These are phyloP conservation scores for Oxycera nigricornis DNA, from an alignment of 2,888 invertebrate species.

Conservation along the genomic window DNA sequence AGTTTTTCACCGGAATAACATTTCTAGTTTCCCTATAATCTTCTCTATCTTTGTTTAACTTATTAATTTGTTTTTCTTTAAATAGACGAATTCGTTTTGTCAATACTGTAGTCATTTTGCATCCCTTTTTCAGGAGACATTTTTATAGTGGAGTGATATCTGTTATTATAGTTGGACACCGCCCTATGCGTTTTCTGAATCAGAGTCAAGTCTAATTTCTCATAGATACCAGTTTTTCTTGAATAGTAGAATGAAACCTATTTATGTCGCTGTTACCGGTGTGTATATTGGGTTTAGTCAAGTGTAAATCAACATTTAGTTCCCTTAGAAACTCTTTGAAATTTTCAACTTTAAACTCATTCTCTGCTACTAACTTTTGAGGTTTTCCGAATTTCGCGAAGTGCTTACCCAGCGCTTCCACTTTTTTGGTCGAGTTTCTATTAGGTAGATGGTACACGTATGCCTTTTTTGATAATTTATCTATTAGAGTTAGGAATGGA, in stretches of 20 bases:
- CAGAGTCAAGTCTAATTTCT: neutral
- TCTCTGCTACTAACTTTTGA: constrained; percentile 43
- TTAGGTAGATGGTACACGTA: constrained; percentile 42
- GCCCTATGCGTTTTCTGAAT: neutral
- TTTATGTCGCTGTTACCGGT: neutral
- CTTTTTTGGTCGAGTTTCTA: constrained; percentile 45
- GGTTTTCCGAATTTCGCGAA: constrained; percentile 45
- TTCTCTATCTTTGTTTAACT: neutral
- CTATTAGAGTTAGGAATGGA: constrained; percentile 43
- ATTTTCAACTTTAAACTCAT: constrained; percentile 44
- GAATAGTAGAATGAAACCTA: too few relatives aligned
- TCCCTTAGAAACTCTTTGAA: too few relatives aligned
- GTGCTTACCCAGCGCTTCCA: constrained; percentile 38
- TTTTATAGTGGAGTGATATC: too few relatives aligned
- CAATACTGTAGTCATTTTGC: neutral
- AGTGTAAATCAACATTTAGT: neutral
- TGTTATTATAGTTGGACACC: neutral
- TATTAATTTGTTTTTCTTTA: too few relatives aligned
- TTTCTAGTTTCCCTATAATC: neutral
- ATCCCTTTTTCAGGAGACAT: neutral
- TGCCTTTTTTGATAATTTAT: constrained; percentile 45
- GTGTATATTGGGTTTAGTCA: constrained; percentile 35
- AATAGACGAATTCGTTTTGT: too few relatives aligned
- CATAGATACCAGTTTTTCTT: neutral
- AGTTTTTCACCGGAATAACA: neutral